A percentile compares a stretch with the other conserved stretches of the same genome.
phyloP scores from a whole-genome alignment of 2,797 vertebrate species.

The Rhodeus uyekii region DNA sequence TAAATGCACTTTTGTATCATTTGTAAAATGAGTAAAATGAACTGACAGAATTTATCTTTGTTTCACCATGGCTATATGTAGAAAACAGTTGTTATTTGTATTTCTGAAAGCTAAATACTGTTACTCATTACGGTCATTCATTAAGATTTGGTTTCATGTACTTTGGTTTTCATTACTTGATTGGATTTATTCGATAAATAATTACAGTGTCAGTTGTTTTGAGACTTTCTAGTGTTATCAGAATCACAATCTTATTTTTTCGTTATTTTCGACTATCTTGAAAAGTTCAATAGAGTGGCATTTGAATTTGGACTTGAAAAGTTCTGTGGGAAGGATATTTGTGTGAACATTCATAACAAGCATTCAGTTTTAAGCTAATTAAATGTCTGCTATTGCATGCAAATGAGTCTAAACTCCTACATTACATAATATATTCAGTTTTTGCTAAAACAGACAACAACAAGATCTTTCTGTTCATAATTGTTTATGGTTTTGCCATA shows the following conservation, averaged over 20 bases:
- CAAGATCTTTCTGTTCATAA: not conserved
- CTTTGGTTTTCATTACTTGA: too few relatives aligned
- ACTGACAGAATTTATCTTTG: not conserved
- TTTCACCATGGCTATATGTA: not conserved
- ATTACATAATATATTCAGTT: not conserved
- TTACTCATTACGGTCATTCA: not conserved
- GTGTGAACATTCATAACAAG: too few relatives aligned
- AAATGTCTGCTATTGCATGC: not conserved
- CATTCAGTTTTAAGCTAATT: too few relatives aligned
- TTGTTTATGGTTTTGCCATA: not conserved
- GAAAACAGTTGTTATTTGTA: not conserved
- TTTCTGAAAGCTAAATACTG: not conserved
- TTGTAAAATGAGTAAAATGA: not conserved
- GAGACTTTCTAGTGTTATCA: not conserved
- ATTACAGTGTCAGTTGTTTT: not conserved
- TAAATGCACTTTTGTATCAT: not conserved
- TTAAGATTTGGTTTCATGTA: not conserved
- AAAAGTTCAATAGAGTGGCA: not conserved
- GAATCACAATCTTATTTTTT: not conserved
- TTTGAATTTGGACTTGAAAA: not conserved
- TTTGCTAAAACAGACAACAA: not conserved
- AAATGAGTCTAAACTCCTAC: not conserved
- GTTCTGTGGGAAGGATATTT: not conserved
- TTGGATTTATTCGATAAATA: not conserved
- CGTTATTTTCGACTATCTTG: not conserved